These are phyloP conservation scores for Plecotus auritus DNA, from an alignment of 2,113 vertebrate genomes.

Conservation along the genomic window DNA sequence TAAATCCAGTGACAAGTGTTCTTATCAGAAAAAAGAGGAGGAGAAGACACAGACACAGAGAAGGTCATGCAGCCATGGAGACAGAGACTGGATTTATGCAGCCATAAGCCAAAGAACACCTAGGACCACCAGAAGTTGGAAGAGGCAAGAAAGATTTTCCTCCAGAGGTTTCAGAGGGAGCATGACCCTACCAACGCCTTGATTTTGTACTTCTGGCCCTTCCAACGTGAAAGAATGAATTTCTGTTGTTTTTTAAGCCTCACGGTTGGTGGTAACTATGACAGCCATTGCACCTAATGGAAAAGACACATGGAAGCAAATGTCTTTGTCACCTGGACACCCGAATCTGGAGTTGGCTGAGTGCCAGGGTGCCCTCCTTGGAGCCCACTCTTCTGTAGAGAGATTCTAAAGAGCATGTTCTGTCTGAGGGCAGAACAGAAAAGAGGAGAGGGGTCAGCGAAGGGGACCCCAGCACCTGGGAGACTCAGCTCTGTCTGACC, in stretches of 20 bases:
- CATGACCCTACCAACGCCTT: neutral
- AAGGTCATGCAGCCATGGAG: neutral
- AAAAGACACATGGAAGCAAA: neutral
- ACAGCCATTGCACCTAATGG: neutral
- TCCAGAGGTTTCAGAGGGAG: neutral
- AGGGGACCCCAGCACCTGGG: neutral
- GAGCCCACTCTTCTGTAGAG: neutral
- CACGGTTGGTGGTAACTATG: neutral
- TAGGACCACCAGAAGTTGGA: neutral
- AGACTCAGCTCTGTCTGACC: neutral
- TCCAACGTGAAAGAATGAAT: neutral
- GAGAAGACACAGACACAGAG: too few relatives aligned
- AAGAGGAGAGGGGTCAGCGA: neutral
- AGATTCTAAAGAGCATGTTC: neutral
- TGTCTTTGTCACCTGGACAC: neutral
- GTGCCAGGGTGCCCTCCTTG: neutral
- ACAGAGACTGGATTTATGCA: neutral
- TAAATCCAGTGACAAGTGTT: neutral
- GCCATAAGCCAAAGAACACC: neutral
- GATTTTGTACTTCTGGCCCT: neutral
- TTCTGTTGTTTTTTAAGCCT: neutral
- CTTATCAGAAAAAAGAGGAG: neutral
- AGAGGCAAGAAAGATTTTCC: neutral
- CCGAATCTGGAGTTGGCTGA: neutral
- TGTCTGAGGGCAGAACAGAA: neutral